Evolutionary conservation across 2,888 invertebrate genomes (phyloP), one percentile per base, ranked within the genome.

Genomic region (Drosophila borborema): DNA sequence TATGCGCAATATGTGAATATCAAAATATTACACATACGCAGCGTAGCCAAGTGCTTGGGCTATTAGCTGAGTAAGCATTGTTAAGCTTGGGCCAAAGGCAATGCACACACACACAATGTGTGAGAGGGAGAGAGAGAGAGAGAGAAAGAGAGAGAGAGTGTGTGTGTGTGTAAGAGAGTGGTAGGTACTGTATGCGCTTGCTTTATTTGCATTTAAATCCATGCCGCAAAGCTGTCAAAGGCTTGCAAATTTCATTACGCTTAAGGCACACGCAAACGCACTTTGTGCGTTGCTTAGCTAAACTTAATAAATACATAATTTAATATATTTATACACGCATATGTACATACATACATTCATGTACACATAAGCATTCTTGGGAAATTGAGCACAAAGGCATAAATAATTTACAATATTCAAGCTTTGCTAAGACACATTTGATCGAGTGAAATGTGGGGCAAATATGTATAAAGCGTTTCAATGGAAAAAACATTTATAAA

Each of bases 161-260:
- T 23, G 20, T 8, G 23, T 16, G 8, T 23, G 23, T 23, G 23
- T 23, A 23, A 46, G 46, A 23, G 16, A 38, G 23, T 10, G n/a
- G 0, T 8, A 14, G 41, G 16, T 5, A n/a, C n/a, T n/a, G 3
- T 28, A 18, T 36, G 20, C 36, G 28, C 46, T 34, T 23, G 34
- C 36, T 20, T 46, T 66, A 58, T 74, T 74, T 77, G 69, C 69
- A 69, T 70, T 63, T 46, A 55, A 63, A 62, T 45, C 53, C 53
- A 60, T 23, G 69, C 69, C 65, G 49, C 77, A 79, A 77, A 74
- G 56, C 65, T 41, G 64, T 79, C 79, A 79, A 77, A 77, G 80
- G 71, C 59, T 74, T 64, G 51, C 34, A 64, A 79, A 74, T 74
- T 74, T 74, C 80, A 71, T 64, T 79, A 67, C 64, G 79, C 74